Percentiles rank a stretch among this genome's conserved stretches.
These are phyloP conservation scores for Saccostrea glomerata DNA, from an alignment of 1,140 invertebrate species.

Conservation along the genomic window DNA sequence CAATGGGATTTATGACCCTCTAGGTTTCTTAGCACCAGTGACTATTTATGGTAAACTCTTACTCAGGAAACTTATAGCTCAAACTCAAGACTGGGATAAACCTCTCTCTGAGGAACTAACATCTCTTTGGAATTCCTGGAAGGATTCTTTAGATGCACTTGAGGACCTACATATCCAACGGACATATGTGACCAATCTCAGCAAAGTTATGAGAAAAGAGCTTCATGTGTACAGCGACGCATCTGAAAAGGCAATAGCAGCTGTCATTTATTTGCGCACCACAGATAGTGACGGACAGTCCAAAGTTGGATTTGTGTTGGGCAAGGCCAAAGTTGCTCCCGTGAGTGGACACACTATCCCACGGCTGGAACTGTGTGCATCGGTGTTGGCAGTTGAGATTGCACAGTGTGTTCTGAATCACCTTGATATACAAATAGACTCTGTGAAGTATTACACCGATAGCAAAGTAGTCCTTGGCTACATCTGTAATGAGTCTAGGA, in stretches of 20 bases:
- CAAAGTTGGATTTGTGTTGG: conserved; percentile 40
- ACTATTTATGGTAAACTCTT: conserved; percentile 7
- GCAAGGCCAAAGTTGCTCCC: conserved; percentile 59
- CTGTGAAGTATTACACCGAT: conserved; percentile 50
- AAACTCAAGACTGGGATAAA: conserved; percentile 10
- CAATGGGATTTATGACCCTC: conserved; percentile 13
- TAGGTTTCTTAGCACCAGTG: conserved; percentile 11
- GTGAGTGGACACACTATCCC: conserved; percentile 55
- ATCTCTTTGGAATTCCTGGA: conserved; percentile 56
- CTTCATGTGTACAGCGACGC: conserved; percentile 50
- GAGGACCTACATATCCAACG: conserved; percentile 39
- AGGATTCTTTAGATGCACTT: conserved; percentile 41
- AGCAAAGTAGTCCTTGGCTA: conserved; percentile 58
- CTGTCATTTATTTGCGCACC: conserved; percentile 38
- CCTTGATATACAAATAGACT: conserved; percentile 7
- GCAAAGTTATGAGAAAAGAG: conserved; percentile 73
- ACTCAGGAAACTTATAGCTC: background rate
- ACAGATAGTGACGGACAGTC: background rate
- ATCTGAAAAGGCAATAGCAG: conserved; percentile 39
- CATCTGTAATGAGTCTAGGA: conserved; percentile 49
- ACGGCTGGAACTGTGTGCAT: conserved; percentile 53
- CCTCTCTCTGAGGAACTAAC: background rate
- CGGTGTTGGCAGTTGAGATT: conserved; percentile 50
- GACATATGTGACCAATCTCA: conserved; percentile 57
- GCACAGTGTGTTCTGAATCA: conserved; percentile 42